phyloP scores from a whole-genome alignment of 2,888 invertebrate species.

The Sceliomorpha sp. region DNA sequence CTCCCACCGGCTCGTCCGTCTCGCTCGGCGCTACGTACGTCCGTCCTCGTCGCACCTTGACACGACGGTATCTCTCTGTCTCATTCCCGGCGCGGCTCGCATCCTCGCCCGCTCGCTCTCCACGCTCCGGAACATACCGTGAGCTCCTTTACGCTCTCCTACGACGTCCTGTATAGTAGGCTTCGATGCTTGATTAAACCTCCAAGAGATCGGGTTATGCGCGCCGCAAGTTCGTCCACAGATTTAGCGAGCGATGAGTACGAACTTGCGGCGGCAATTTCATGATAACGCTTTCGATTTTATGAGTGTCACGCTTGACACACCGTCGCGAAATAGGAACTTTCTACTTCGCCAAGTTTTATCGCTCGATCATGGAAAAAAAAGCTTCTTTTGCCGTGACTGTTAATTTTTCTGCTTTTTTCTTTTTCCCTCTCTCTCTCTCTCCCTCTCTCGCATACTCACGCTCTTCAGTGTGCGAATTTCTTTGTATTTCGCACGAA shows the following conservation, averaged over 20 bases:
- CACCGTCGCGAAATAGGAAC: conserved; percentile 30
- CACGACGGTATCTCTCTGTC: conserved; percentile 20
- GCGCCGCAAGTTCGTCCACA: conserved; percentile 61
- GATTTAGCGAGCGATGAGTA: conserved; percentile 63
- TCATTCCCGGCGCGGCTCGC: not conserved
- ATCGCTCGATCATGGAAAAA: conserved; percentile 16
- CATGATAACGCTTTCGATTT: conserved; percentile 44
- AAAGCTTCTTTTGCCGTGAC: too few species aligned
- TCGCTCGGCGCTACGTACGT: conserved; percentile 44
- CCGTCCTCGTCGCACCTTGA: too few species aligned
- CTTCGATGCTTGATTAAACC: conserved; percentile 60
- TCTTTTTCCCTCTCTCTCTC: too few species aligned
- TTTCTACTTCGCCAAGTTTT: conserved; percentile 22
- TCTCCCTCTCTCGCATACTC: too few species aligned
- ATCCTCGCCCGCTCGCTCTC: conserved; percentile 36
- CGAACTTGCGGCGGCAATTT: conserved; percentile 56
- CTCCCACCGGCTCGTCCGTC: conserved; percentile 21
- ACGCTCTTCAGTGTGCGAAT: too few species aligned
- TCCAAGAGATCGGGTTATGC: conserved; percentile 67
- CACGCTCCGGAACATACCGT: conserved; percentile 59
- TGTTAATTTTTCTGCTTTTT: too few species aligned
- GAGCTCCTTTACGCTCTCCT: conserved; percentile 48
- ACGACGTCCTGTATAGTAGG: conserved; percentile 54
- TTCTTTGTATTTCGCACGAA: too few species aligned
- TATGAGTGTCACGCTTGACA: conserved; percentile 41